Evolutionary conservation across 2,797 vertebrate species (phyloP), one percentile per base, ranked within the genome.

Genomic region (Etheostoma nigrum): DNA sequence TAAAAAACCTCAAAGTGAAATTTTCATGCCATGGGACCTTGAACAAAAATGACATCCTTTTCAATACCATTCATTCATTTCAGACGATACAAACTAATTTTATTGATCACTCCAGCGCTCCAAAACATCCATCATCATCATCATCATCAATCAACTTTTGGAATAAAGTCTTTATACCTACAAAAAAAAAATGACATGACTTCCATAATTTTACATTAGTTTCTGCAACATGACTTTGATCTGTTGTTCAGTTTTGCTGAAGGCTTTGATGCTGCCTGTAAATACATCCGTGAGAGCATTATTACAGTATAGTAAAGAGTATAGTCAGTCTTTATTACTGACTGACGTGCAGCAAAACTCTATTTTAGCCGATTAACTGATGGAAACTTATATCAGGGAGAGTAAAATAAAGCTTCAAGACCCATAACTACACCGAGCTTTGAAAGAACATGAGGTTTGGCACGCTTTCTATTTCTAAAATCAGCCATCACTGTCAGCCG

Each of bases 381-480:
- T 59, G 36, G 19, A 30, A 52, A 58, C 36, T 11, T 4, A 15
- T 13, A 67, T 36, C 18, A 49, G 42, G n/a, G 7, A n/a, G 52
- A 11, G n/a, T 0, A 15, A 30, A 45, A 1, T 13, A 23, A 55
- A 60, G 42, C 62, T n/a, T 4, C 36, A 2, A n/a, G n/a, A 52
- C 7, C 33, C 8, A n/a, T 9, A 16, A 30, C 10, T 30, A 4
- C 42, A 25, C 15, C 13, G 13, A 23, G 63, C 62, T 72, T 54
- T 44, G 18, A 74, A 60, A 36, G 51, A 57, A 67, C 45, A 21
- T 1, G 60, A 23, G 9, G 19, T 72, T 53, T 58, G 59, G 54
- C 14, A 27, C 11, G 27, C 60, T 70, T 25, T 75, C 49, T 19
- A 2, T 54, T 58, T 52, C 48, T 40, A 54, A 75, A 75, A 68